Percentiles rank a stretch among this genome's conserved stretches.
These are phyloP conservation scores for Conchocele bisecta DNA, from an alignment of 2,888 invertebrate species.

Conservation along the genomic window DNA sequence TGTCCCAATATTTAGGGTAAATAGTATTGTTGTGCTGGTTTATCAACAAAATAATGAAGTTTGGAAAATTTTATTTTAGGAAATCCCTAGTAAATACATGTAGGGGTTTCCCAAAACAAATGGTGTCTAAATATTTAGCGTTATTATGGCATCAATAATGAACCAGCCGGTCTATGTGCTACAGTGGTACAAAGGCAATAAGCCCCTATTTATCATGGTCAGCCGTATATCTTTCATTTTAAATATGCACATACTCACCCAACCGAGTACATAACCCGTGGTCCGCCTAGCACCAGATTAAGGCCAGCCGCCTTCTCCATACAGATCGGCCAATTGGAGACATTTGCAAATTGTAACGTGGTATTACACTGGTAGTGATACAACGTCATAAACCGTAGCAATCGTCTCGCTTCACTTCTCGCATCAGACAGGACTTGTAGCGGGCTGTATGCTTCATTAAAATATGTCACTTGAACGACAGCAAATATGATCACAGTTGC, in stretches of 20 bases:
- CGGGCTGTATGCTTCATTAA: constrained; percentile 73
- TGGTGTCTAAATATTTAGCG: no score
- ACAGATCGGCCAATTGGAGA: constrained; percentile 76
- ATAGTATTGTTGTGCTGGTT: no score
- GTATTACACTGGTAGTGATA: constrained; percentile 78
- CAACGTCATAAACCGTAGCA: constrained; percentile 76
- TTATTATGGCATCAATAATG: no score
- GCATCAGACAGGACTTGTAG: constrained; percentile 76
- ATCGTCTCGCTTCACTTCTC: constrained; percentile 74
- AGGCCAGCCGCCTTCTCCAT: constrained; percentile 70
- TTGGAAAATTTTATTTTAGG: no score
- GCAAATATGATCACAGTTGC: constrained; percentile 55
- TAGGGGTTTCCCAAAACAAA: no score
- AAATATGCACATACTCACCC: constrained; percentile 66
- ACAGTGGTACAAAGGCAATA: no score
- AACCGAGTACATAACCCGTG: constrained; percentile 73
- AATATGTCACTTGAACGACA: constrained; percentile 67
- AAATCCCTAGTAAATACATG: no score
- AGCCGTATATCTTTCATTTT: no score
- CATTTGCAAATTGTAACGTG: constrained; percentile 71
- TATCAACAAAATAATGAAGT: no score
- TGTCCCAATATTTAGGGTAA: no score
- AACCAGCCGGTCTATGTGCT: no score
- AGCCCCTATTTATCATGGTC: no score
- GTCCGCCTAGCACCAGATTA: constrained; percentile 64